Evolutionary conservation across 2,797 vertebrate genomes (phyloP).

Genomic region (Notamacropus eugenii): DNA sequence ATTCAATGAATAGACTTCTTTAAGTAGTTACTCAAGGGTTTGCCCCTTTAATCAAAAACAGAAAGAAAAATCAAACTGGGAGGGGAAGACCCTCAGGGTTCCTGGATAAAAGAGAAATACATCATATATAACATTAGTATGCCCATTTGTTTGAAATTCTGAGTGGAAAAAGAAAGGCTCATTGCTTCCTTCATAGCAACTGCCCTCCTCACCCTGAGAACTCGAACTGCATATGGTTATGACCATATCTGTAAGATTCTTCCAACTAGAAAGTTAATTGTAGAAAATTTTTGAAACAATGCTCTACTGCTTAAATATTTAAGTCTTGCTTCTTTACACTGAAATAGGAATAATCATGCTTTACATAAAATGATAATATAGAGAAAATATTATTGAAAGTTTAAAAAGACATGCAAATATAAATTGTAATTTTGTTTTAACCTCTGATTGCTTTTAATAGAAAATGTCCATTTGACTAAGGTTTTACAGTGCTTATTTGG

Average conservation of each 20-base stretch:
- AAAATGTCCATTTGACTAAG: neutral
- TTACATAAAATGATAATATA: neutral
- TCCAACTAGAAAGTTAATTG: neutral
- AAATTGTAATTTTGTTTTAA: neutral
- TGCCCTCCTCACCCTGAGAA: neutral
- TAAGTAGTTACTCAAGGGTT: no score
- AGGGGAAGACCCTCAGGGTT: no score
- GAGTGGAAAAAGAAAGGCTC: neutral
- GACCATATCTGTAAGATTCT: neutral
- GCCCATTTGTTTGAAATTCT: neutral
- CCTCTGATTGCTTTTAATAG: neutral
- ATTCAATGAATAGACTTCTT: no score
- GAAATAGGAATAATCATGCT: neutral
- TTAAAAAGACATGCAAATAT: neutral
- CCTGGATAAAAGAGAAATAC: no score
- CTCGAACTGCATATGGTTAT: neutral
- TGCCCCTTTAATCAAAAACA: no score
- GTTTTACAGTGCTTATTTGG: neutral
- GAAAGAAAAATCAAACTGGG: no score
- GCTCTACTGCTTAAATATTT: neutral
- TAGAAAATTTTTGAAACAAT: neutral
- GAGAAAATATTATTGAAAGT: neutral
- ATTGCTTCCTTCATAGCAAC: neutral
- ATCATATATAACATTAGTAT: neutral
- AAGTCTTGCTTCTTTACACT: neutral